These are phyloP conservation scores for Callyntrura sp. DNA, from an alignment of 2,888 invertebrate species.

Conservation along the genomic window DNA sequence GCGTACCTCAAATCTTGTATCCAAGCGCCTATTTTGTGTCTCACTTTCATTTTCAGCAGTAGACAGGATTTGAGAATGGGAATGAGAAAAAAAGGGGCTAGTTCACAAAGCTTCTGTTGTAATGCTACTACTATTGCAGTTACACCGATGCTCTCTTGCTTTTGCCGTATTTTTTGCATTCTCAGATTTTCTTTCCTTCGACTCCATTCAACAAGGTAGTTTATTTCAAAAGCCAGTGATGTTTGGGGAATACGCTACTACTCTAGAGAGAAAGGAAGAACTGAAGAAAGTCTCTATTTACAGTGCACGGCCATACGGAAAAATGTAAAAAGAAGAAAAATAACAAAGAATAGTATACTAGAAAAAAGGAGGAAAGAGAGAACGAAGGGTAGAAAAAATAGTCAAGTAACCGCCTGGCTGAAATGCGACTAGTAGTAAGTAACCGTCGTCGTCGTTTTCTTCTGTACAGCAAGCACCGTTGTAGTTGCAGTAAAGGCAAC, in stretches of 20 bases:
- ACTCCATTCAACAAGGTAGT: slow-evolving; percentile 35
- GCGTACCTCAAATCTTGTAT: slow-evolving; percentile 4
- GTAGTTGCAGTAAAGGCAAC: background rate
- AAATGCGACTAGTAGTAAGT: background rate
- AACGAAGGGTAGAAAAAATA: background rate
- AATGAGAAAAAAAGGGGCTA: background rate
- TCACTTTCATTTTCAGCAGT: no score
- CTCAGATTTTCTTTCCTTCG: slow-evolving; percentile 17
- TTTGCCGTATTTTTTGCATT: background rate
- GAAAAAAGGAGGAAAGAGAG: slow-evolving; percentile 20
- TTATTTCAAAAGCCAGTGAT: slow-evolving; percentile 46
- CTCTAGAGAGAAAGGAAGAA: background rate
- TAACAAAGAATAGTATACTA: background rate
- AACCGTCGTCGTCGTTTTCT: background rate
- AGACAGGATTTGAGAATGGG: background rate
- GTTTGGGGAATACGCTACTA: slow-evolving; percentile 33
- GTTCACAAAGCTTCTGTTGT: background rate
- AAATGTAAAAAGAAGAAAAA: slow-evolving; percentile 1
- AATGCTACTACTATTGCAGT: background rate
- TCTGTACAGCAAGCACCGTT: background rate
- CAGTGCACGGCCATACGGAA: background rate
- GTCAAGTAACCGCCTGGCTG: slow-evolving; percentile 35
- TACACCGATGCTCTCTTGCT: slow-evolving; percentile 38
- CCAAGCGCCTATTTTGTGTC: background rate
- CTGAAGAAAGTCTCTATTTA: background rate